phyloP scores from a whole-genome alignment of 2,888 invertebrate species.

The Trilocha varians region DNA sequence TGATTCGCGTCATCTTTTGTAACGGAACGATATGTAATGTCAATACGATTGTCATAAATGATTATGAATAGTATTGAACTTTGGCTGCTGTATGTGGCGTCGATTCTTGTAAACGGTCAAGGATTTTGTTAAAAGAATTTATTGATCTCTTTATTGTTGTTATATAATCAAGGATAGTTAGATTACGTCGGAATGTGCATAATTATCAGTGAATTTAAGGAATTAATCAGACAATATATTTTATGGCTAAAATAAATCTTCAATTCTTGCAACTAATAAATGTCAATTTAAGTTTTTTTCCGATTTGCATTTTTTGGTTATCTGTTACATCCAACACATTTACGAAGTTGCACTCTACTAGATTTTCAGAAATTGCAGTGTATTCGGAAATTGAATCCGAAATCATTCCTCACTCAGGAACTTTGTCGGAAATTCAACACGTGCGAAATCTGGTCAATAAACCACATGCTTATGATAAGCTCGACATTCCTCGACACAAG shows the following conservation, averaged over 20 bases:
- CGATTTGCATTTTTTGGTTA: too few species aligned
- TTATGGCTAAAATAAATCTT: too few species aligned
- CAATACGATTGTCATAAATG: slow-evolving; percentile 36
- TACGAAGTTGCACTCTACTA: too few species aligned
- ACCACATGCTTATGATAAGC: slow-evolving; percentile 23
- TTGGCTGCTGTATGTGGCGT: slow-evolving; percentile 27
- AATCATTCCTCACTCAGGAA: too few species aligned
- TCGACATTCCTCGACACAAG: slow-evolving; percentile 39
- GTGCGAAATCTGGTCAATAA: too few species aligned
- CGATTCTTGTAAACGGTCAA: slow-evolving; percentile 37
- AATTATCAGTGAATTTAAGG: neutral
- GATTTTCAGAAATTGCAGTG: too few species aligned
- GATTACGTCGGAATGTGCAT: slow-evolving; percentile 7
- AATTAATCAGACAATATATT: too few species aligned
- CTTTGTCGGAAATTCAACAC: too few species aligned
- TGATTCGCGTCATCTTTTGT: slow-evolving; percentile 8
- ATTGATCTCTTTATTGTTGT: slow-evolving; percentile 27
- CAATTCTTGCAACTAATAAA: too few species aligned
- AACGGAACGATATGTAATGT: slow-evolving; percentile 19
- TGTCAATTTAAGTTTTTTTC: too few species aligned
- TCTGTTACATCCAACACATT: too few species aligned
- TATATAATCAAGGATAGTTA: slow-evolving; percentile 23
- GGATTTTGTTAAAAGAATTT: slow-evolving; percentile 26
- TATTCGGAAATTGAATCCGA: too few species aligned
- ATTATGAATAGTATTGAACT: slow-evolving; percentile 52